A percentile compares a stretch with the other conserved stretches of the same genome.
These are phyloP conservation scores for Cremastinae sp. DNA, from an alignment of 2,888 invertebrate species.

Conservation along the genomic window DNA sequence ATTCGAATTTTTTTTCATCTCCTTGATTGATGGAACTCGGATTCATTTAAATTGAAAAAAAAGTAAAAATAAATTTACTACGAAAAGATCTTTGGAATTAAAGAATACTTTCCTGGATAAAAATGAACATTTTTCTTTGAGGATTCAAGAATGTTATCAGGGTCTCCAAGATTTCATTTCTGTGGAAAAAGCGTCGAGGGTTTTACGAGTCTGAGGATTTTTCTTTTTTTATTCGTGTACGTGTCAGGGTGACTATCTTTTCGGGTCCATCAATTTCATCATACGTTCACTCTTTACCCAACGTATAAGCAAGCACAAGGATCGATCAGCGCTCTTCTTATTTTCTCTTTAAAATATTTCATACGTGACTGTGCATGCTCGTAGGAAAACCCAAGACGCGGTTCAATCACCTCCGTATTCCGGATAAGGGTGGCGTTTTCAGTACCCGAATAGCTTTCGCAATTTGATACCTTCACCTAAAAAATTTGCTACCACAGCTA, in stretches of 20 bases:
- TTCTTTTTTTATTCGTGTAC: constrained; percentile 1
- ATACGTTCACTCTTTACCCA: not conserved
- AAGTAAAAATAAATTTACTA: no score
- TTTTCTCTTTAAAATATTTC: constrained; percentile 30
- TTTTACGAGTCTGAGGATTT: no score
- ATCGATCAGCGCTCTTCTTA: constrained; percentile 22
- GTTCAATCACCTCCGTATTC: constrained; percentile 31
- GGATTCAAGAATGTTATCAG: no score
- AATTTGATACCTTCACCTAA: not conserved
- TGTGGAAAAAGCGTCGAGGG: no score
- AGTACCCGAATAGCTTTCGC: constrained; percentile 5
- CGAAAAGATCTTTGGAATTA: no score
- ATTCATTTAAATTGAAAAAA: no score
- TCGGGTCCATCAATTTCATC: not conserved
- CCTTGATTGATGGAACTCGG: no score
- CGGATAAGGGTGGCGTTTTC: constrained; percentile 10
- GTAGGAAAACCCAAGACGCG: constrained; percentile 18
- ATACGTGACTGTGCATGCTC: constrained; percentile 22
- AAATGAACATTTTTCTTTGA: no score
- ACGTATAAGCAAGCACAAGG: constrained; percentile 15
- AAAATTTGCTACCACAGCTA: not conserved
- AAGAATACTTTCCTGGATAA: no score
- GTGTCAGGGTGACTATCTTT: constrained; percentile 10
- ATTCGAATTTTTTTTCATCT: no score
- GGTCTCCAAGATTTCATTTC: no score